Base-by-base conservation (phyloP, 2,113 vertebrate species). In the Odontophorus gujanensis region DNA sequence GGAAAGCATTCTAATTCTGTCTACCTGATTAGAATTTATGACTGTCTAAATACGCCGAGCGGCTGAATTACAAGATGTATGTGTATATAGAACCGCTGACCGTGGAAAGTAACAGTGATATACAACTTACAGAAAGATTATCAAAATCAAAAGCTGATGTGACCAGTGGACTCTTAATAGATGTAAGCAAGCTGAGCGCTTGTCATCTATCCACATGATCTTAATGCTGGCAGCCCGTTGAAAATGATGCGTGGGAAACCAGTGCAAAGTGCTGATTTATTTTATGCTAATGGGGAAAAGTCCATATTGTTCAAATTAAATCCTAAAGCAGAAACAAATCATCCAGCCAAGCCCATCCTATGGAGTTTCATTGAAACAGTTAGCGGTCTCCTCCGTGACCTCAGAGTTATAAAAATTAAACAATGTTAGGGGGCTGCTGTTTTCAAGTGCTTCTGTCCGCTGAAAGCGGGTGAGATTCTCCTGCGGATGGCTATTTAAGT, bases 241-340 rank as follows among this genome's bases (percentile, higher is more conserved):
- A 96, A 96, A 95, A 90, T 84, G 92, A 88, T 93, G 95, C 48
- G 28, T 97, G 94, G 94, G 95, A 96, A 97, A 94, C 66, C 34
- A 34, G n/a, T 76, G 74, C 77, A 82, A 86, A 87, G 92, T 93
- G 89, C 81, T 91, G 94, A 97, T 95, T 91, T 95, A 78, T 95
- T 97, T 96, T 93, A 96, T 87, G 87, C 77, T 96, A 89, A 96
- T 92, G 34, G 86, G 0, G 78, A 91, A 73, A 84, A 85, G 91
- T 96, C 89, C 90, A 95, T 94, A 93, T 93, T 96, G 95, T 95
- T 97, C 93, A 89, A 93, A 96, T 96, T 94, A 96, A 97, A 85
- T 93, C 78, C 67, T 89, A 94, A 93, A 93, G 87, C 75, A 95
- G 92, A 91, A 96, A 85, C 67, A 90, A 95, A 87, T 89, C 66